Evolutionary conservation across 2,797 vertebrate species (phyloP).

Genomic region (Poeciliopsis presidionis): DNA sequence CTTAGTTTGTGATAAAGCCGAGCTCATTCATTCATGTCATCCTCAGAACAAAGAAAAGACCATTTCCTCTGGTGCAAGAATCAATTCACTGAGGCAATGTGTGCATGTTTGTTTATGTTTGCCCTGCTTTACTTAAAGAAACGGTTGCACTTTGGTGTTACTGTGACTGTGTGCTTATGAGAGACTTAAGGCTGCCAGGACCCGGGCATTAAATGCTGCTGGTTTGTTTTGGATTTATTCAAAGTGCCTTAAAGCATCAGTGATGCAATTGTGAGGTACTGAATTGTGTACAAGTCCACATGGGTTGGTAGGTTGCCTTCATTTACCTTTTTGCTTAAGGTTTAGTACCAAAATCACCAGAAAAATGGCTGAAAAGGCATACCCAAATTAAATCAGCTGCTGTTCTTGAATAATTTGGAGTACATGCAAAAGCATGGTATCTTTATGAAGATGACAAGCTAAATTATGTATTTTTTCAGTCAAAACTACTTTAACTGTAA

Average conservation of each 20-base stretch:
- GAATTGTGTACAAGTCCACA: not conserved
- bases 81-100: conserved; percentile 18
- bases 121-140: conserved; percentile 37
- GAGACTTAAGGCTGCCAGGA: not conserved
- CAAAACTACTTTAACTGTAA: too few relatives aligned
- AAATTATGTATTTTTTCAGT: too few relatives aligned
- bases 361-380: too few relatives aligned
- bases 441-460: too few relatives aligned
- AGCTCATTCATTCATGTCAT: conserved; percentile 41
- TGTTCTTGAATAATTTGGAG: too few relatives aligned
- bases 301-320: not conserved
- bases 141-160: conserved; percentile 15
- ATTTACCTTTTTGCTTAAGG: not conserved
- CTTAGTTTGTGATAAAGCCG: conserved; percentile 36
- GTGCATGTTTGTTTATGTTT: conserved; percentile 20
- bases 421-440: too few relatives aligned
- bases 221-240: not conserved
- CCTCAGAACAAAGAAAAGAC: conserved; percentile 29
- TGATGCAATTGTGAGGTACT: not conserved
- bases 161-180: not conserved
- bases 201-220: not conserved
- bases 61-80: conserved; percentile 24
- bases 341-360: not conserved
- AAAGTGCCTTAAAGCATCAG: not conserved
- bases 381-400: too few relatives aligned